A percentile compares a stretch with the other conserved stretches of the same genome.
phyloP scores from a whole-genome alignment of 2,888 invertebrate genomes.

The Crossocerus cetratus region DNA sequence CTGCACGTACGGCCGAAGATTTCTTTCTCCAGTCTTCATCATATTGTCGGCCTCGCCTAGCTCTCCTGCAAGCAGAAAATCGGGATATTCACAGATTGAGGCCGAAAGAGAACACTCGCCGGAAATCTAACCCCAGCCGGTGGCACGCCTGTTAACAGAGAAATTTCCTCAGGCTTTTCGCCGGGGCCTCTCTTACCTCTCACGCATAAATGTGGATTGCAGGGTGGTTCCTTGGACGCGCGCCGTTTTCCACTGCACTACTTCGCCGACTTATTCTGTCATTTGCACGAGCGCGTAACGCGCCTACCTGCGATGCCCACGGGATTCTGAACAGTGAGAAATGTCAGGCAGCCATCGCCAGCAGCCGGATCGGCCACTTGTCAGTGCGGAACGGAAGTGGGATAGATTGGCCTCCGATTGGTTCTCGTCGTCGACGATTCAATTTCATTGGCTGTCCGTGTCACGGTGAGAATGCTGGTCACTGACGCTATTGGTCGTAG shows the following conservation, averaged over 20 bases:
- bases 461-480: too few relatives aligned
- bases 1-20: conserved; percentile 55
- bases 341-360: conserved; percentile 51
- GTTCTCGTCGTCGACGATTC: too few relatives aligned
- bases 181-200: conserved; percentile 44
- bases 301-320: conserved; percentile 23
- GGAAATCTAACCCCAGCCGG: conserved; percentile 61
- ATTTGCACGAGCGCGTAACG: conserved; percentile 19
- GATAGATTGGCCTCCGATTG: neutral
- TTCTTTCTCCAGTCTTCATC: conserved; percentile 59
- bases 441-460: too few relatives aligned
- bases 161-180: conserved; percentile 3
- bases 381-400: conserved; percentile 48
- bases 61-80: conserved; percentile 40
- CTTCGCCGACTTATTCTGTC: conserved; percentile 27
- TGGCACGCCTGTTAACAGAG: conserved; percentile 51
- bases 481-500: too few relatives aligned
- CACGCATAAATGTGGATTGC: conserved; percentile 49
- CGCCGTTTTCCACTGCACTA: conserved; percentile 8
- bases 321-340: conserved; percentile 41
- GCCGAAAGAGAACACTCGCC: conserved; percentile 15
- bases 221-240: conserved; percentile 4
- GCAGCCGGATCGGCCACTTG: conserved; percentile 41
- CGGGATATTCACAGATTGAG: conserved; percentile 7
- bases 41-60: conserved; percentile 46